Evolutionary conservation across 1,140 invertebrate genomes (phyloP).

Genomic region (Drosophila miranda): DNA sequence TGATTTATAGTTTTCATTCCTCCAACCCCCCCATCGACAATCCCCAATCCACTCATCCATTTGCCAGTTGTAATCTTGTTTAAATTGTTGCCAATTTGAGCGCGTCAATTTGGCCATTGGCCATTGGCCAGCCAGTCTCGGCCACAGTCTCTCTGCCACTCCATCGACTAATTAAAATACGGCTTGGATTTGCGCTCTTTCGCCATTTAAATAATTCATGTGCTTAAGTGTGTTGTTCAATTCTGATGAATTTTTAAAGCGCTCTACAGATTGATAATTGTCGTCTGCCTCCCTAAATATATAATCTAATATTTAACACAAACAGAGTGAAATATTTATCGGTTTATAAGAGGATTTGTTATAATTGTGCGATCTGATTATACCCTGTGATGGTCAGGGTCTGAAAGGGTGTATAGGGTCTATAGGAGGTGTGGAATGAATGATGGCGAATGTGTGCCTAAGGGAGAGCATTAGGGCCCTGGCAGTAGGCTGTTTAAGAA

Average conservation of each 20-base stretch:
- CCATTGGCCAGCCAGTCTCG: constrained; percentile 20
- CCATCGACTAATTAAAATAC: constrained; percentile 40
- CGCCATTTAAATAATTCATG: constrained; percentile 27
- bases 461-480: too few species aligned
- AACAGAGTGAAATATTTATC: neutral
- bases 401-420: too few species aligned
- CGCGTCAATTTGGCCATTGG: constrained; percentile 36
- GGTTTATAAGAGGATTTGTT: too few species aligned
- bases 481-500: too few species aligned
- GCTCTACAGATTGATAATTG: constrained; percentile 30
- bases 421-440: too few species aligned
- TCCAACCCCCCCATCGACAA: too few species aligned
- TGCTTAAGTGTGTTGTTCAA: constrained; percentile 12
- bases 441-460: too few species aligned
- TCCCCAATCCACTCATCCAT: neutral
- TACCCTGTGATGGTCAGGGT: too few species aligned
- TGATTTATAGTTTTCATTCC: constrained; percentile 27
- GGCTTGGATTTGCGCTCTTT: constrained; percentile 27
- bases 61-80: constrained; percentile 37
- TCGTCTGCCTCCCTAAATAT: constrained; percentile 16
- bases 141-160: neutral
- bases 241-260: constrained; percentile 28
- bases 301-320: constrained; percentile 26
- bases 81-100: constrained; percentile 44
- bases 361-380: too few species aligned